Base-by-base conservation (phyloP, 1,140 invertebrate genomes). In the Papilio dardanus region DNA sequence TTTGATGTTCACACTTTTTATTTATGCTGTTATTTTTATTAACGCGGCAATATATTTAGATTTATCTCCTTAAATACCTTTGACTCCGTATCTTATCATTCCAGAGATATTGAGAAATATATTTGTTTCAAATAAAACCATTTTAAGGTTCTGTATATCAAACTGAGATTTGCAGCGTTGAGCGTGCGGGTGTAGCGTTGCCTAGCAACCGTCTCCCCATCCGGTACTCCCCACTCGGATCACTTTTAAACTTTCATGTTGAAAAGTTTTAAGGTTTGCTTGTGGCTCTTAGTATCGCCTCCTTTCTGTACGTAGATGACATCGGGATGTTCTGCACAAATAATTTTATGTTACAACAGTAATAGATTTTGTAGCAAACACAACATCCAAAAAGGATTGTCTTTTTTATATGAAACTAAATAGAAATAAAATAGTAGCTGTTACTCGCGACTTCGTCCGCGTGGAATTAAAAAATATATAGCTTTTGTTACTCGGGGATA, bases 191-290 rank as follows among this genome's bases (percentile, higher is more conserved):
- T 87, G 81, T 54, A 82, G 77, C 86, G 89, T 92, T 91, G 88
- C 91, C 77, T 80, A 75, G 91, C 90, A 91, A 92, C 91, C 73
- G 58, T 68, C 83, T 77, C 79, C 79, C 80, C 79, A 71, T 66
- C 75, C 78, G 35, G 42, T 74, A 62, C 69, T 77, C 74, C 78
- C 83, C 84, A 73, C 74, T 76, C 81, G 82, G 87, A 92, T 91
- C 90, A 92, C 91, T 92, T 92, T 92, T 92, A 92, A 92, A 92
- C 91, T 92, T 92, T 92, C 90, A 92, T 90, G 88, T 88, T 87
- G 86, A 84, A 86, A 92, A 92, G 84, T 92, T 92, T 92, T 89
- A 89, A 90, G 88, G 90, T 88, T 90, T 91, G 82, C 88, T 87
- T 88, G 87, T 83, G 87, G 88, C 87, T 86, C 86, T 85, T 81